phyloP scores from a whole-genome alignment of 2,888 invertebrate genomes.

The Plagiodera versicolora region DNA sequence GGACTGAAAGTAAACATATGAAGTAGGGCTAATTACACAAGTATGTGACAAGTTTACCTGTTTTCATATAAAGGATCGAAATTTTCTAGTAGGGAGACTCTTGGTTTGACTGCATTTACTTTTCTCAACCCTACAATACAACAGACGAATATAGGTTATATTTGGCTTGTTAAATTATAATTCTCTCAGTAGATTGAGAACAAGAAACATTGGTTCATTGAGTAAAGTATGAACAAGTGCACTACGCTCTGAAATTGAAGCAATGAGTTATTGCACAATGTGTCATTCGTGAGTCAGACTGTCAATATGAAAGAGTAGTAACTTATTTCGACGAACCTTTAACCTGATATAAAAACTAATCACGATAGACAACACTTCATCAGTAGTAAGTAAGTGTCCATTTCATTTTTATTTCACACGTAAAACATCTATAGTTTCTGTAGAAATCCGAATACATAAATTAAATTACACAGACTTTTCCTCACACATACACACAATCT shows the following conservation, averaged over 20 bases:
- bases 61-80: slow-evolving; percentile 13
- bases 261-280: slow-evolving; percentile 21
- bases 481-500: not conserved
- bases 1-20: slow-evolving; percentile 1
- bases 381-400: not conserved
- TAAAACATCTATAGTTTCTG: not conserved
- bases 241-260: slow-evolving; percentile 14
- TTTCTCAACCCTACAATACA: not conserved
- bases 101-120: not conserved
- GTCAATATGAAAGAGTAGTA: slow-evolving; percentile 10
- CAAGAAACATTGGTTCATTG: not conserved
- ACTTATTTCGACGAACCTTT: not conserved
- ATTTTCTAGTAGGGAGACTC: slow-evolving; percentile 3
- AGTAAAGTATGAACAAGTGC: not conserved
- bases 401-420: not conserved
- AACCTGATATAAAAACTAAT: not conserved
- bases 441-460: not conserved
- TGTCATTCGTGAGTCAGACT: slow-evolving; percentile 11
- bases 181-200: not conserved
- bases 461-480: not conserved
- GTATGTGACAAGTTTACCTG: slow-evolving; percentile 1
- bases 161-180: not conserved
- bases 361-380: no score
- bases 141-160: not conserved
- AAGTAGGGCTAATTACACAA: not conserved